Base-by-base conservation (phyloP, 2,797 vertebrate genomes). In the Gymnoscopelus microlampas region DNA sequence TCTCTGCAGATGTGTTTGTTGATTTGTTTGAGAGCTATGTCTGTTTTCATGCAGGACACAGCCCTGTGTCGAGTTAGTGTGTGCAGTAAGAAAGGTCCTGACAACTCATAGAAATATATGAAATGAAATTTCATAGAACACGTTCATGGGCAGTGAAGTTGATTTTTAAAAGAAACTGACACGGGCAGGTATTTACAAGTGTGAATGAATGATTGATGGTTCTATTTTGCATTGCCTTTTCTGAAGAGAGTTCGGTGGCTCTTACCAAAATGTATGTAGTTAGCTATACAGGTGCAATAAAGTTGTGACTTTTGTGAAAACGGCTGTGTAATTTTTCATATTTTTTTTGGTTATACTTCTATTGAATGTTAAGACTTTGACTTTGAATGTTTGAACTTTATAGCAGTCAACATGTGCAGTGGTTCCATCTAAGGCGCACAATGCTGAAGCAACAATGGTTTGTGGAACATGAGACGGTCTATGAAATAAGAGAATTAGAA, bases 271-370 rank as follows among this genome's bases (percentile, higher is more conserved):
- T 73, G 66, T 71, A 76, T 71, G 87, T 87, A 85, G 84, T 80
- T 86, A 74, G 82, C 68, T 85, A 86, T 88, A 83, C 87, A 87
- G 90, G 92, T 94, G 94, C 92, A 95, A 95, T 94, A 94, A 95
- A 94, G 89, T 92, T 92, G 91, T 93, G 90, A 91, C 84, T 93
- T 93, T 93, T 93, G 84, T 92, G 87, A 88, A 63, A 63, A 54
- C 32, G 35, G 2, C 10, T 60, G 58, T 86, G 15, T 53, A 26
- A 55, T 50, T 11, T 14, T 64, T n/a, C n/a, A n/a, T n/a, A n/a
- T n/a, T n/a, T 24, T 60, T 64, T 61, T 63, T 6, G 71, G 10
- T 74, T 13, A 11, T 15, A 7, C 14, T 65, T 13, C 11, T 53
- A 39, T 62, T 67, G 5, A 4, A 1, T 48, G 0, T 15, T 19